Conservation (phyloP, 2,888 invertebrate genomes). For the Lymantria dispar region DNA sequence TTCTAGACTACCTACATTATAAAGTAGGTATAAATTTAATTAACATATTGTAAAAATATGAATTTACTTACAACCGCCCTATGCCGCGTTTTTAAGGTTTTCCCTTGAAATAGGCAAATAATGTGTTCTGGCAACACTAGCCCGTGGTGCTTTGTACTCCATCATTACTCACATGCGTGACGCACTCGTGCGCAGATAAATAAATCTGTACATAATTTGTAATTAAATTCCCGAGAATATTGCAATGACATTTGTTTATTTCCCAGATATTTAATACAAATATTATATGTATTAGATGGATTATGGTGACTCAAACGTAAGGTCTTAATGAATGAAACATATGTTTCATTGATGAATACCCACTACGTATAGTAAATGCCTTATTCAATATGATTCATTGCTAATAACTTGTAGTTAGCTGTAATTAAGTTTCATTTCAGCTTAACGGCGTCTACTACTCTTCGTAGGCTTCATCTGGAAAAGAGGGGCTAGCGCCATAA, state of each 20-base stretch:
- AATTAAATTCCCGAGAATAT: conserved; percentile 64
- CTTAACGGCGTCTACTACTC: no score
- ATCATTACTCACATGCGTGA: conserved; percentile 62
- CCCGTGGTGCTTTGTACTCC: conserved; percentile 25
- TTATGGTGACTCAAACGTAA: conserved; percentile 10
- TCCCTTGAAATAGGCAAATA: conserved; percentile 29
- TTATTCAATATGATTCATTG: conserved; percentile 19
- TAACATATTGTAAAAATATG: no score
- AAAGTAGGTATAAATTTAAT: no score
- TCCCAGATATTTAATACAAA: conserved; percentile 35
- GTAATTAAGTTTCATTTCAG: conserved; percentile 3
- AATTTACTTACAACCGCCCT: no score
- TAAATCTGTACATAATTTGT: conserved; percentile 51
- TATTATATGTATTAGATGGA: conserved; percentile 11
- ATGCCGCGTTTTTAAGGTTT: no score
- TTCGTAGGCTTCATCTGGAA: no score
- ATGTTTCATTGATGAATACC: conserved; percentile 15
- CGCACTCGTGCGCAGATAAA: conserved; percentile 56
- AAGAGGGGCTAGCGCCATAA: no score
- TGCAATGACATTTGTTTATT: conserved; percentile 49
- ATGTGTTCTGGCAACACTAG: conserved; percentile 24
- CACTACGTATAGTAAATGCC: conserved; percentile 7
- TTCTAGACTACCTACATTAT: no score
- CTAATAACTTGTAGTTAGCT: conserved; percentile 7
- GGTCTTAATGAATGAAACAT: conserved; percentile 15